Conservation (phyloP, 23 tunicate species). For the Oikopleura vanhoeffeni region DNA sequence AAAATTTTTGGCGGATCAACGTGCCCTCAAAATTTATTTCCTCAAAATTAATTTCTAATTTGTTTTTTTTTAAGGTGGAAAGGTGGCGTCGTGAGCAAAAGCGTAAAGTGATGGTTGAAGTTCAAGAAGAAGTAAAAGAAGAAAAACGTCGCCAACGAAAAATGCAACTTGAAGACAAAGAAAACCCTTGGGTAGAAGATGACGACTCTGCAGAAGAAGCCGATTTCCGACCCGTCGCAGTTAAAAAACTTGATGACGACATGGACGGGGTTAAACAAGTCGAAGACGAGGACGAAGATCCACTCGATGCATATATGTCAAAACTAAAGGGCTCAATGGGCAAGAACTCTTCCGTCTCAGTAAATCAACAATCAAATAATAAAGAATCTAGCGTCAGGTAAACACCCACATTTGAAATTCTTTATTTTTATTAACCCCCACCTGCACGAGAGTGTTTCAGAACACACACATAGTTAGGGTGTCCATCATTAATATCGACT, state of each 20-base stretch:
- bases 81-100: neutral
- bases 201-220: constrained; percentile 17
- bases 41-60: too few relatives aligned
- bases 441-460: too few relatives aligned
- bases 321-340: constrained; percentile 25
- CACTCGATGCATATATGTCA: constrained; percentile 93
- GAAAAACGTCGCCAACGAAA: neutral
- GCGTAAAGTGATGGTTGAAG: neutral
- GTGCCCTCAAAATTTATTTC: too few relatives aligned
- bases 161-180: neutral
- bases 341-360: neutral
- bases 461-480: too few relatives aligned
- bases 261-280: neutral
- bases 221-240: constrained; percentile 15
- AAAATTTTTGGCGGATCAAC: too few relatives aligned
- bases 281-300: constrained; percentile 72
- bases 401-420: neutral
- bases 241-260: constrained; percentile 18
- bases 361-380: too few relatives aligned
- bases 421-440: neutral
- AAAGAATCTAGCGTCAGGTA: neutral
- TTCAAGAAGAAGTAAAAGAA: neutral
- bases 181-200: constrained; percentile 10
- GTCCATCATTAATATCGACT: too few relatives aligned
- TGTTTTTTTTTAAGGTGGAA: too few relatives aligned